These are phyloP conservation scores for Hucho hucho DNA, from an alignment of 2,113 vertebrate genomes.

Conservation along the genomic window DNA sequence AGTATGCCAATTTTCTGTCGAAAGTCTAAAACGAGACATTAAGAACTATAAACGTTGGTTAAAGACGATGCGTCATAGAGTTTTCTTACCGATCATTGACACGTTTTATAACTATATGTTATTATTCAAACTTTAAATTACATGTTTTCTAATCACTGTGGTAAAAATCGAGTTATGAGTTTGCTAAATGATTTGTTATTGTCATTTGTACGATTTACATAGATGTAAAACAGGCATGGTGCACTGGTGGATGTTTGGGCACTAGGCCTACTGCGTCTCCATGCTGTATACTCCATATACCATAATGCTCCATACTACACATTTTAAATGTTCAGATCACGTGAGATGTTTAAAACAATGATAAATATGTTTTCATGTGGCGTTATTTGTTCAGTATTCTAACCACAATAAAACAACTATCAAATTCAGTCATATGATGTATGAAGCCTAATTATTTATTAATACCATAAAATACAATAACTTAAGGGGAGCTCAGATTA, in stretches of 20 bases:
- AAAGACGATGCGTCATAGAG: conserved; percentile 2
- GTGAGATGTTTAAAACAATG: no score
- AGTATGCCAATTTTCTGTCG: conserved; percentile 20
- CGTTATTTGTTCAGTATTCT: no score
- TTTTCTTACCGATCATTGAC: not conserved
- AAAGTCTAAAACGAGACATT: not conserved
- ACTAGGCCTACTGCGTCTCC: not conserved
- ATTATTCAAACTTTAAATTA: conserved; percentile 14
- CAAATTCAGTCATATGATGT: no score
- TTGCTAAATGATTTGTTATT: not conserved
- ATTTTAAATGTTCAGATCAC: no score
- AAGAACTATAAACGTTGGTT: not conserved
- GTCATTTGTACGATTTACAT: not conserved
- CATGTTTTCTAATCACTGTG: conserved; percentile 31
- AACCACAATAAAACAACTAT: no score
- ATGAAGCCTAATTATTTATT: no score
- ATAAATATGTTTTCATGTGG: no score
- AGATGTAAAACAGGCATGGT: not conserved
- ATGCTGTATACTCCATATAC: not conserved
- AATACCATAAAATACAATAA: no score
- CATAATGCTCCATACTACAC: no score
- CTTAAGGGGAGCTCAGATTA: no score
- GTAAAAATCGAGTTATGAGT: conserved; percentile 1
- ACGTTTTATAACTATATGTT: not conserved
- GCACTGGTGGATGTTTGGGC: not conserved